Percentiles rank a stretch among this genome's conserved stretches.
Evolutionary conservation across 2,888 invertebrate species (phyloP).

Genomic region (Clunio marinus): DNA sequence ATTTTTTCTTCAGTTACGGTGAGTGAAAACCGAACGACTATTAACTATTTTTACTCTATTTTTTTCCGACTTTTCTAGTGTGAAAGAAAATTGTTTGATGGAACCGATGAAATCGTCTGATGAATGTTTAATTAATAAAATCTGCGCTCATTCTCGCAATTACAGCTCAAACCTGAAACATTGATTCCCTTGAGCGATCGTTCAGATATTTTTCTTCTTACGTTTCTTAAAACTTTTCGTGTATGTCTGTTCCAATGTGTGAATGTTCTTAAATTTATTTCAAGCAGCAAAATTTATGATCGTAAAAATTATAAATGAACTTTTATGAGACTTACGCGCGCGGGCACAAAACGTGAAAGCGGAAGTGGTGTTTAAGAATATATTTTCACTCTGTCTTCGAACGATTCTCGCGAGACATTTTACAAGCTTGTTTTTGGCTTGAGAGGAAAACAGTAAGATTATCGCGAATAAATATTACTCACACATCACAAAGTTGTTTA

Average conservation of each 20-base stretch:
- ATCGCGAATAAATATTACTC: background rate
- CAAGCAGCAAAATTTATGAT: background rate
- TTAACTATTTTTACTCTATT: constrained; percentile 17
- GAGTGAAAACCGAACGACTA: constrained; percentile 26
- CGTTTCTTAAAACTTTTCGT: too few relatives aligned
- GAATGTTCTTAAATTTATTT: too few relatives aligned
- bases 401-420: constrained; percentile 1
- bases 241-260: too few relatives aligned
- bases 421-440: constrained; percentile 15
- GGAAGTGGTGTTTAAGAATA: constrained; percentile 24
- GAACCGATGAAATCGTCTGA: background rate
- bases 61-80: background rate
- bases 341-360: background rate
- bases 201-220: too few relatives aligned
- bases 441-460: background rate
- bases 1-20: background rate
- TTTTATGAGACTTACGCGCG: background rate
- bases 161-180: too few relatives aligned
- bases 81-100: background rate
- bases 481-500: background rate
- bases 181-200: too few relatives aligned
- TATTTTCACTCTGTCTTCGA: constrained; percentile 15
- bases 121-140: background rate
- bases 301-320: constrained; percentile 14
- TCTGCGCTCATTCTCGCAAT: too few relatives aligned